phyloP scores from a whole-genome alignment of 2,888 invertebrate genomes.

The Phyllotreta cruciferae region DNA sequence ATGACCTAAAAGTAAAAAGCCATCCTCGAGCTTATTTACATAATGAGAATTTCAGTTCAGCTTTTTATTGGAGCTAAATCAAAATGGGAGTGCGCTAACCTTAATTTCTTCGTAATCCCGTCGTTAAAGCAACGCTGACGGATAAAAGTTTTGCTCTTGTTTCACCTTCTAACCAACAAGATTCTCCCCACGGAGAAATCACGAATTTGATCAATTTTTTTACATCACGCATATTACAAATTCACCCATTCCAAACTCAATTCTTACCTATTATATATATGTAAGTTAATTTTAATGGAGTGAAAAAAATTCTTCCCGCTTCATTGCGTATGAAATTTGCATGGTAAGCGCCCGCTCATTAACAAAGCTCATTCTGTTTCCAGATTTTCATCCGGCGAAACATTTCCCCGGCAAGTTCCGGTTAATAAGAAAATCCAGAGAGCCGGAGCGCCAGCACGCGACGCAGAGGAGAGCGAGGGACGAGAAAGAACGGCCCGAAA shows the following conservation, averaged over 20 bases:
- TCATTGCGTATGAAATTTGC: constrained; percentile 9
- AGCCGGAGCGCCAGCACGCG: constrained; percentile 14
- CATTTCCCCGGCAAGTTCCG: constrained; percentile 31
- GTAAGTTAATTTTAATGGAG: neutral
- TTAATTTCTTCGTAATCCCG: constrained; percentile 14
- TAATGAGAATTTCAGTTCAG: constrained; percentile 50
- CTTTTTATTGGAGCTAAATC: constrained; percentile 41
- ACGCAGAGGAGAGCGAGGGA: constrained; percentile 14
- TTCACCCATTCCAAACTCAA: too few relatives aligned
- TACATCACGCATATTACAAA: too few relatives aligned
- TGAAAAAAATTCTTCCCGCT: neutral
- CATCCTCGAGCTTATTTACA: constrained; percentile 47
- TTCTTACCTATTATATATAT: too few relatives aligned
- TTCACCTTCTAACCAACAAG: constrained; percentile 4
- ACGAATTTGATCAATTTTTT: neutral
- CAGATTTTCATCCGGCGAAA: constrained; percentile 30
- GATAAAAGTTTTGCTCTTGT: constrained; percentile 10
- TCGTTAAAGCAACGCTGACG: constrained; percentile 9
- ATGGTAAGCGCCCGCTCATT: constrained; percentile 19
- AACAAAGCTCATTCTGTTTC: constrained; percentile 28
- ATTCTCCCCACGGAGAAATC: constrained; percentile 1
- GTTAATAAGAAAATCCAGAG: constrained; percentile 31
- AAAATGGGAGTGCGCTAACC: constrained; percentile 30
- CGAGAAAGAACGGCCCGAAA: constrained; percentile 21
- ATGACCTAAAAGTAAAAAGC: constrained; percentile 51